phyloP scores from a whole-genome alignment of 2,113 vertebrate genomes.

The Oncorhynchus kisutch region DNA sequence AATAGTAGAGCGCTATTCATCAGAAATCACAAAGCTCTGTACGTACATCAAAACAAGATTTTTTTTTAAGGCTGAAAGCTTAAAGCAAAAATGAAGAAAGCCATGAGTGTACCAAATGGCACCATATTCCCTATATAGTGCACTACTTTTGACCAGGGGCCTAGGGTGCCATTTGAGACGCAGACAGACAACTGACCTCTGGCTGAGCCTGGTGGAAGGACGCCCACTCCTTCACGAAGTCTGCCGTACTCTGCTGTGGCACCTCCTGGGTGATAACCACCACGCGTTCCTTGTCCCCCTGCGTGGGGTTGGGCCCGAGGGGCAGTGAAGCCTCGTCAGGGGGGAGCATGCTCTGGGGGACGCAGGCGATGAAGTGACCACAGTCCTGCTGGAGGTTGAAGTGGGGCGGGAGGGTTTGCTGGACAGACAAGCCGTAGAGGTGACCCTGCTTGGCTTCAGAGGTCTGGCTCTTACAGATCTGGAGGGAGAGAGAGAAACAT shows the following conservation, averaged over 20 bases:
- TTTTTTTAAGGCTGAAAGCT: too few relatives aligned
- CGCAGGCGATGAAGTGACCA: slow-evolving; percentile 92
- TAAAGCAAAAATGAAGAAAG: too few relatives aligned
- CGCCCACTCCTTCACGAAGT: slow-evolving; percentile 82
- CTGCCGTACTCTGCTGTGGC: slow-evolving; percentile 83
- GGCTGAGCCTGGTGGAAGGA: slow-evolving; percentile 81
- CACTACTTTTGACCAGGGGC: too few relatives aligned
- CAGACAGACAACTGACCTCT: slow-evolving; percentile 51
- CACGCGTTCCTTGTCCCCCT: slow-evolving; percentile 83
- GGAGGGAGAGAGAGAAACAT: slow-evolving; percentile 30
- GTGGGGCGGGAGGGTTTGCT: slow-evolving; percentile 81
- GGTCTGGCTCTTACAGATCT: slow-evolving; percentile 89
- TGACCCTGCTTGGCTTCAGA: slow-evolving; percentile 79
- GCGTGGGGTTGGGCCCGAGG: slow-evolving; percentile 9
- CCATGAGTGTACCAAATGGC: too few relatives aligned
- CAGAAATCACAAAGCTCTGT: too few relatives aligned
- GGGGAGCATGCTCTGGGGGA: slow-evolving; percentile 92
- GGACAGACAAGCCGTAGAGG: slow-evolving; percentile 82
- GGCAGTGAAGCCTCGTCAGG: slow-evolving; percentile 57
- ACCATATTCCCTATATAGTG: too few relatives aligned
- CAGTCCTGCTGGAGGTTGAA: slow-evolving; percentile 98
- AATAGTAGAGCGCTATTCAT: too few relatives aligned
- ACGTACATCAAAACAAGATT: too few relatives aligned
- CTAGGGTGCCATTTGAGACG: too few relatives aligned
- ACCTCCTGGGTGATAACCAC: slow-evolving; percentile 94